Conservation (phyloP, 2,888 invertebrate genomes). For the Parnassius mnemosyne region DNA sequence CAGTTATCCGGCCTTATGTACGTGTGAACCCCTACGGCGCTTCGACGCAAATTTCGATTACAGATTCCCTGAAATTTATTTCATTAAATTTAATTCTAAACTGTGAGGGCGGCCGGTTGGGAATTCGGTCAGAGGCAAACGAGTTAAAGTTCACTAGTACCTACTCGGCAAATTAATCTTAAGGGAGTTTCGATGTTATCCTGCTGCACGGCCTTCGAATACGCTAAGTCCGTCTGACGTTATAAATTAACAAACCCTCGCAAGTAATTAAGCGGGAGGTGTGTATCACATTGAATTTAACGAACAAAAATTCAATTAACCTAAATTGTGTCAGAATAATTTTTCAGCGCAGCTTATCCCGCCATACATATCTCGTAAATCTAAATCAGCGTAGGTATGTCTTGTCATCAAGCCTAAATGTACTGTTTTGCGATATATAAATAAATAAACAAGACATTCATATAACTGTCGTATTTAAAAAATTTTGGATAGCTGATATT, state of each 20-base stretch:
- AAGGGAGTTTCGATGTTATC: conserved; percentile 77
- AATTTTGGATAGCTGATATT: conserved; percentile 6
- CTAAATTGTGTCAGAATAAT: conserved; percentile 63
- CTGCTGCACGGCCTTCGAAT: conserved; percentile 61
- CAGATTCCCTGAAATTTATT: conserved; percentile 71
- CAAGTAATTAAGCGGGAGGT: conserved; percentile 72
- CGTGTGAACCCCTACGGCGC: conserved; percentile 37
- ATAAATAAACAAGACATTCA: conserved; percentile 16
- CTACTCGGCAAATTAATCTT: conserved; percentile 75
- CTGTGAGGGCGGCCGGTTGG: conserved; percentile 63
- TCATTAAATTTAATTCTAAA: conserved; percentile 78
- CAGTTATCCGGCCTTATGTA: conserved; percentile 42
- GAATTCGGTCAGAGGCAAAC: conserved; percentile 75
- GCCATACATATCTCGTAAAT: conserved; percentile 62
- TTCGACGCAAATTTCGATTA: conserved; percentile 57
- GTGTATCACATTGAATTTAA: conserved; percentile 69
- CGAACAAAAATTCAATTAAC: conserved; percentile 75
- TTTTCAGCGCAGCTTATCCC: conserved; percentile 53
- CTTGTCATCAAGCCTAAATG: conserved; percentile 40
- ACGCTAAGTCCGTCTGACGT: conserved; percentile 65
- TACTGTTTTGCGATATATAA: conserved; percentile 33
- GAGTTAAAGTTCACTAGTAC: conserved; percentile 76
- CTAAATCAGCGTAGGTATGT: conserved; percentile 48
- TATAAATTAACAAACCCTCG: conserved; percentile 77
- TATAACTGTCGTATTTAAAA: conserved; percentile 16